Evolutionary conservation across 2,797 vertebrate genomes (phyloP), one percentile per base, ranked within the genome.

Genomic region (Argyrosomus regius): DNA sequence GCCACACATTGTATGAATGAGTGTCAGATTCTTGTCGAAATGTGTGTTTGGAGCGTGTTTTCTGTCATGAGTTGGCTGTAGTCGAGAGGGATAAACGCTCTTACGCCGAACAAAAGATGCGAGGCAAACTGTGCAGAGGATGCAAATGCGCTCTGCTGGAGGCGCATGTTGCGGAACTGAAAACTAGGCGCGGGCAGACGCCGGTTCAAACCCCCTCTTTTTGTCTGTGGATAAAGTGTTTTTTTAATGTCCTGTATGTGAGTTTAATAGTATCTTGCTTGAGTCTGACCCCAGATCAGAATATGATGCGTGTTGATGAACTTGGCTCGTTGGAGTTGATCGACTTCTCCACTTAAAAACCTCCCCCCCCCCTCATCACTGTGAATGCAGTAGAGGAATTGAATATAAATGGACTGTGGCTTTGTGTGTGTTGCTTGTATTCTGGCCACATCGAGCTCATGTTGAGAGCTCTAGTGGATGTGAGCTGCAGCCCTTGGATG

Each of bases 41-140:
- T 4, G 24, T 5, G 39, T 10, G 52, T 70, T 78, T 60, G 20
- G 22, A 56, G 2, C 45, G 20, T 16, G 72, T 80, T 91, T 78
- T 91, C 89, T 91, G 28, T 88, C 78, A 85, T 85, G 77, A 80
- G 48, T 79, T 56, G 39, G 43, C 18, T 1, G 56, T 24, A 5
- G 4, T 50, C 24, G 49, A 8, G 35, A 43, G 5, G 43, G 12
- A 0, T 5, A 61, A 57, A 52, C 66, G 72, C 64, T 45, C 71
- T 60, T 24, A 0, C 81, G 83, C 81, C 86, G 91, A 95, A 96
- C 93, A 96, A 96, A 95, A 94, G 93, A 89, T 82, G 87, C 45
- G 53, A 31, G 50, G 43, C 66, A 14, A 78, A 16, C 66, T 53
- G 86, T 12, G 92, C 91, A 87, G 77, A 88, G 75, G 90, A 92